Evolutionary conservation across 2,113 vertebrate genomes (phyloP).

Genomic region (Erinaceus europaeus): DNA sequence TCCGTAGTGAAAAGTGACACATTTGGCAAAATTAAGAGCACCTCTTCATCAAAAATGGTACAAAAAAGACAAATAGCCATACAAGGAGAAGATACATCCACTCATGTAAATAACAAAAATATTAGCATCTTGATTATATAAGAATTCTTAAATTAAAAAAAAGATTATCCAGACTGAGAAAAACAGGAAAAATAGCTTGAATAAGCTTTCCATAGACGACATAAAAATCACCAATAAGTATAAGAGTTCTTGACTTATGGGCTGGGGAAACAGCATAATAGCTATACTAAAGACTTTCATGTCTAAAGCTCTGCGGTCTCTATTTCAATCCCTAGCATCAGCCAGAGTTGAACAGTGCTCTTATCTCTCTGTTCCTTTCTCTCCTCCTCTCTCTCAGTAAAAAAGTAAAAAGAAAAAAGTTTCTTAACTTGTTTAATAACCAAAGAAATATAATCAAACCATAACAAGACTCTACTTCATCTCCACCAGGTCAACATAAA

Average conservation of each 20-base stretch:
- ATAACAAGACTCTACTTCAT: not conserved
- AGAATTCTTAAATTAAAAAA: constrained; percentile 21
- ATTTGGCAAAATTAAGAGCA: constrained; percentile 5
- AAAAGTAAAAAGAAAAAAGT: no score
- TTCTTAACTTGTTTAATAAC: not conserved
- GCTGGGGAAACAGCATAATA: no score
- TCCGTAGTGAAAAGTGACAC: not conserved
- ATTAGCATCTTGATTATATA: not conserved
- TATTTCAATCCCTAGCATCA: no score
- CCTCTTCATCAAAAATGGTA: not conserved
- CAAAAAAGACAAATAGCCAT: not conserved
- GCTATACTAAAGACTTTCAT: no score
- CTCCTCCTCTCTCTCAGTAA: no score
- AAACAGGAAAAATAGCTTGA: not conserved
- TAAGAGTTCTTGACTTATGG: no score
- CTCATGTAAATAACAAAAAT: not conserved
- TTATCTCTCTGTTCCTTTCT: no score
- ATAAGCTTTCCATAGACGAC: not conserved
- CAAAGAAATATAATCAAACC: constrained; percentile 12
- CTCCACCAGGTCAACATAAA: not conserved
- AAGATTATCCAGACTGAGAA: not conserved
- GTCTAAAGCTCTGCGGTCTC: no score
- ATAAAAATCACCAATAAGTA: not conserved
- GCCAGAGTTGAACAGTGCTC: no score
- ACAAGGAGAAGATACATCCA: not conserved